phyloP scores from a whole-genome alignment of 2,797 vertebrate species.

The Sebastes jordani region DNA sequence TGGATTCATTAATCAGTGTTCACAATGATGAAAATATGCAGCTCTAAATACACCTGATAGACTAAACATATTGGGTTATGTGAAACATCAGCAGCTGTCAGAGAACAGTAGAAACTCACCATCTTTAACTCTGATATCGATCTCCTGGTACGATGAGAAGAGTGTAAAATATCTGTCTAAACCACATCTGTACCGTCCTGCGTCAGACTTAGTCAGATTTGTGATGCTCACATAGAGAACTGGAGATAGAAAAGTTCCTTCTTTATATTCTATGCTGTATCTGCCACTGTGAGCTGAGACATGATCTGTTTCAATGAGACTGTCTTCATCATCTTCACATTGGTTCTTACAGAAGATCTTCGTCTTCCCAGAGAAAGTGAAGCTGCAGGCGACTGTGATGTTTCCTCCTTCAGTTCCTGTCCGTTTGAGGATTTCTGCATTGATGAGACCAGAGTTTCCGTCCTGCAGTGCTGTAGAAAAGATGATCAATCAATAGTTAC shows the following conservation, averaged over 20 bases:
- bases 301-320: background rate
- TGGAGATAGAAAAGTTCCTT: no score
- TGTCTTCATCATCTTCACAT: background rate
- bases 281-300: background rate
- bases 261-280: slow-evolving; percentile 24
- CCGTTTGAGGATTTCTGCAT: rapidly evolving
- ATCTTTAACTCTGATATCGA: slow-evolving; percentile 19
- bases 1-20: background rate
- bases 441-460: background rate
- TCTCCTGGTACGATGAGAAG: rapidly evolving
- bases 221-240: slow-evolving; percentile 32
- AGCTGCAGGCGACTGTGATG: rapidly evolving
- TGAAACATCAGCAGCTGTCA: background rate
- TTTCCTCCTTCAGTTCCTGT: background rate
- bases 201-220: slow-evolving; percentile 23
- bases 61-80: background rate
- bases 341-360: slow-evolving; percentile 14
- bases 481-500: background rate
- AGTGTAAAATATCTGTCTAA: rapidly evolving
- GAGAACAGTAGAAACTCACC: slow-evolving; percentile 31
- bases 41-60: background rate
- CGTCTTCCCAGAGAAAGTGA: rapidly evolving
- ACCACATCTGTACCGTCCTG: slow-evolving; percentile 18
- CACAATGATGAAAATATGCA: background rate
- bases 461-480: background rate